Percentiles rank a stretch among this genome's conserved stretches.
phyloP scores from a whole-genome alignment of 2,113 vertebrate species.

The Coptodon rendalli region DNA sequence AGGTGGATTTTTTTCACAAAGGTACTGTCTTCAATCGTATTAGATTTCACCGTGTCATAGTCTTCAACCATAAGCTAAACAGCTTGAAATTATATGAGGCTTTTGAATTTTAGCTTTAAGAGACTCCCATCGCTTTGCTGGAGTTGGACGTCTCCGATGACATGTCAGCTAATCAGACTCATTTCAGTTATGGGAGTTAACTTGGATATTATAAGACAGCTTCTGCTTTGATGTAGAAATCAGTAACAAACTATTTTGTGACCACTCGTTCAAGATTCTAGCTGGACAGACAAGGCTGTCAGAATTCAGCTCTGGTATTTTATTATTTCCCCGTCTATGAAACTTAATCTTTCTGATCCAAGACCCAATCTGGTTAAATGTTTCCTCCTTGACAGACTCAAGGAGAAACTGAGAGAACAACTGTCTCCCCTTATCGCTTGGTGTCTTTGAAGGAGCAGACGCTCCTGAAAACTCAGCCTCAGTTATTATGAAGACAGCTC shows the following conservation, averaged over 20 bases:
- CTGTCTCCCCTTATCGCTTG: background rate
- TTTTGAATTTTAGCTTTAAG: background rate
- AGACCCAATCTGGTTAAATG: background rate
- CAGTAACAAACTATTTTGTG: background rate
- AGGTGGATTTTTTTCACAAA: background rate
- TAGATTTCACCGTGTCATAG: background rate
- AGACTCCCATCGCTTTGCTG: background rate
- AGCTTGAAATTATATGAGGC: background rate
- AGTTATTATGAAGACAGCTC: background rate
- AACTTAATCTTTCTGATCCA: background rate
- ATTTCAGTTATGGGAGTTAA: background rate
- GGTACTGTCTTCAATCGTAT: background rate
- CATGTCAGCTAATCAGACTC: background rate
- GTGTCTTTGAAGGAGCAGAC: background rate
- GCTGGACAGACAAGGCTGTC: background rate
- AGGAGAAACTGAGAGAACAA: background rate
- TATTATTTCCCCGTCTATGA: background rate
- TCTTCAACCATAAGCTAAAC: background rate
- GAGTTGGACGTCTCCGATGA: background rate
- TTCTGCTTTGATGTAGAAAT: background rate
- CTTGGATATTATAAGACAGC: background rate
- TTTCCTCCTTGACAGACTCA: background rate
- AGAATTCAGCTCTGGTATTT: background rate
- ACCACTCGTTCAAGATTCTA: background rate
- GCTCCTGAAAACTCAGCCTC: background rate